Conservation (phyloP, 2,888 invertebrate genomes). For the Himalopsyche anomala region DNA sequence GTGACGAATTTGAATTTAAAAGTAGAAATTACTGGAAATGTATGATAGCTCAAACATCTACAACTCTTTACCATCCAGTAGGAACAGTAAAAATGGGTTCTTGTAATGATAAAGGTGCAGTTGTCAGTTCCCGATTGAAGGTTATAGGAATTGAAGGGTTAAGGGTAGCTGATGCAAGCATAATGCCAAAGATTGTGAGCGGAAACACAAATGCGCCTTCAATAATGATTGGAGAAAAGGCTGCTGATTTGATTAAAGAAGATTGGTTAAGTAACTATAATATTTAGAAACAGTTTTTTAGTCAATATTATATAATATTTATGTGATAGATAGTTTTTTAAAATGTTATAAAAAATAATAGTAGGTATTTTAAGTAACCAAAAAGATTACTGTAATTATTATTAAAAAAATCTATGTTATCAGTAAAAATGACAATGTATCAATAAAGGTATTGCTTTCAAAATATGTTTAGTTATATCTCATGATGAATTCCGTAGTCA, state of each 20-base stretch:
- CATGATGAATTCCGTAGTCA: no score
- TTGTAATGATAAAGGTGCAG: slow-evolving; percentile 76
- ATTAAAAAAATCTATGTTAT: no score
- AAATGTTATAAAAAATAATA: no score
- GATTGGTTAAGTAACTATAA: slow-evolving; percentile 47
- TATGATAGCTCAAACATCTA: slow-evolving; percentile 79
- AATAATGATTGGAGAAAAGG: slow-evolving; percentile 93
- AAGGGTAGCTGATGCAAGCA: slow-evolving; percentile 85
- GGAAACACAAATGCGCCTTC: slow-evolving; percentile 90
- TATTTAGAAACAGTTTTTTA: no score
- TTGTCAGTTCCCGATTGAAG: slow-evolving; percentile 81
- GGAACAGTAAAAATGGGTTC: slow-evolving; percentile 87
- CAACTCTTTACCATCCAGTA: slow-evolving; percentile 82
- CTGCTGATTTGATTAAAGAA: slow-evolving; percentile 86
- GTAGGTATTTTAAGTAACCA: no score
- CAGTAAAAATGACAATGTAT: no score
- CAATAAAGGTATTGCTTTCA: no score
- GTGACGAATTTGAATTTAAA: slow-evolving; percentile 66
- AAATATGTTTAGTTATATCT: no score
- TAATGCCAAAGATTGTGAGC: slow-evolving; percentile 86
- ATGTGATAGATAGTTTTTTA: no score
- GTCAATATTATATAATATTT: no score
- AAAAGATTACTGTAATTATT: no score
- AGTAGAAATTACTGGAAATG: slow-evolving; percentile 82
- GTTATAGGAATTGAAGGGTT: slow-evolving; percentile 81